Percentiles rank a stretch among this genome's conserved stretches.
phyloP scores from a whole-genome alignment of 2,113 vertebrate genomes.

The Alligator sinensis region DNA sequence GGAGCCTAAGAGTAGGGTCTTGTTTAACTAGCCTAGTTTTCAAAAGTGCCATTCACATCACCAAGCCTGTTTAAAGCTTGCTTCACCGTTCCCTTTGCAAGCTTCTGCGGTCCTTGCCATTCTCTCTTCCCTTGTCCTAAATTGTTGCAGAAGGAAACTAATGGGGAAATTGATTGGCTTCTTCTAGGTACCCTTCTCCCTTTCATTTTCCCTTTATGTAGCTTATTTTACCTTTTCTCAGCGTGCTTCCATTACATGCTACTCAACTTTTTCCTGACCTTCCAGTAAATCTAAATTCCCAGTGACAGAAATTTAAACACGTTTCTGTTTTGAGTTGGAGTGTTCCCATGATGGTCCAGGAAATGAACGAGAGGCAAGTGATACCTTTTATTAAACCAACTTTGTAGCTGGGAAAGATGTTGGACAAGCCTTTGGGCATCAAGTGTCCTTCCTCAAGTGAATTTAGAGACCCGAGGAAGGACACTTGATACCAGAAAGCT shows the following conservation, averaged over 20 bases:
- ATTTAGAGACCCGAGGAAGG: too few species aligned
- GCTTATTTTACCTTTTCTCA: background rate
- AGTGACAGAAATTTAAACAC: background rate
- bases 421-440: too few species aligned
- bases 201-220: background rate
- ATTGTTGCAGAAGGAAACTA: background rate
- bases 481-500: too few species aligned
- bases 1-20: fast-evolving
- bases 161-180: background rate
- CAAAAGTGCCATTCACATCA: background rate
- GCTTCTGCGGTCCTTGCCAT: background rate
- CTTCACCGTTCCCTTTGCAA: background rate
- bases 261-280: background rate
- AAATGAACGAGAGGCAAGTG: too few species aligned
- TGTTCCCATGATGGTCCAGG: too few species aligned
- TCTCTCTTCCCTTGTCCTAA: background rate
- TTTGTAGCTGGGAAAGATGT: too few species aligned
- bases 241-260: background rate
- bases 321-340: too few species aligned
- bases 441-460: too few species aligned
- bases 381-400: too few species aligned
- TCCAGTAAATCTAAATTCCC: background rate
- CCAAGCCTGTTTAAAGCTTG: fast-evolving
- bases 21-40: background rate
- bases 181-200: background rate